Base-by-base conservation (phyloP, 1,140 invertebrate genomes). In the Drosophila carrolli region DNA sequence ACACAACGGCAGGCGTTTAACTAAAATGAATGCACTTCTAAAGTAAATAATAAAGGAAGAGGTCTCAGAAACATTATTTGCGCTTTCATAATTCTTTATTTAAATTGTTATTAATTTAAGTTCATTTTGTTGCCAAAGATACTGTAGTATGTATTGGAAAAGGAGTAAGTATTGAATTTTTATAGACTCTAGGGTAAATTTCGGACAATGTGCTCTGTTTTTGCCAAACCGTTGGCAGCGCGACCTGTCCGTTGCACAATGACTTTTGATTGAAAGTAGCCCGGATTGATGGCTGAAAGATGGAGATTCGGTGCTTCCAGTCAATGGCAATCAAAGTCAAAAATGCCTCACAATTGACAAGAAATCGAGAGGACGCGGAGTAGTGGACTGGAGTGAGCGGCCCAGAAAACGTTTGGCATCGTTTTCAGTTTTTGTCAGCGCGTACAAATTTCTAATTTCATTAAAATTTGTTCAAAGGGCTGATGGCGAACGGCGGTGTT, bases 401-500 rank as follows among this genome's bases (percentile, higher is more conserved):
- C 23, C 19, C 16, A 44, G 29, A 37, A 35, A 14, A 16, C 19
- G 13, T 13, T 13, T 6, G 40, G 56, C 51, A 68, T 70, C 75
- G 67, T 35, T 68, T 70, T 81, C 67, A 67, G 63, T 47, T 83
- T 78, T 62, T 58, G 47, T 67, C 35, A 32, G 41, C 54, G 76
- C 62, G 81, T 81, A 63, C 68, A 74, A 86, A 81, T 86, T 86
- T 86, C 82, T 86, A 86, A 86, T 86, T 86, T 86, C 82, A 86
- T 88, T 86, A 82, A 82, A 85, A 68, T 85, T 72, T 85, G 77
- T 65, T 55, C 73, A 65, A 81, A 67, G 61, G 73, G 72, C 55
- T 55, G 62, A 43, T 23, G 57, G 29, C 29, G 10, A 16, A 9
- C 29, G 10, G 46, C 19, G 23, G 27, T 11, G 7, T 4, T n/a